A percentile compares a stretch with the other conserved stretches of the same genome.
phyloP scores from a whole-genome alignment of 2,113 vertebrate species.

The Cervus canadensis region DNA sequence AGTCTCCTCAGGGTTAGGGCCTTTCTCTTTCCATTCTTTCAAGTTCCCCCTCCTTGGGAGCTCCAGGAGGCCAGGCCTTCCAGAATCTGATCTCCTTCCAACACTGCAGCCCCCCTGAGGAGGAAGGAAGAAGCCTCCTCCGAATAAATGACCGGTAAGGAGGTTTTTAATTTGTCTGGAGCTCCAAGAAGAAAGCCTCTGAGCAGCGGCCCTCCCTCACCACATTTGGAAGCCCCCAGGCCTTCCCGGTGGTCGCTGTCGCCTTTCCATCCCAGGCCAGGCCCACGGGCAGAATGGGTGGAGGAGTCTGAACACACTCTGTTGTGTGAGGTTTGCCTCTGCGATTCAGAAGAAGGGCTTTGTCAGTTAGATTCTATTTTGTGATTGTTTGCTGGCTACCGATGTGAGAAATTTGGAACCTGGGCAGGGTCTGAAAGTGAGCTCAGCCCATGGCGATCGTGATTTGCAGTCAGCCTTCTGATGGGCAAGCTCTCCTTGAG shows the following conservation, averaged over 20 bases:
- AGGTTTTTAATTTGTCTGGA: conserved; percentile 67
- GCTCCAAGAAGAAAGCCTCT: conserved; percentile 5
- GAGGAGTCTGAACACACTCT: background rate
- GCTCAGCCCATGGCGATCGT: background rate
- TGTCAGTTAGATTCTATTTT: background rate
- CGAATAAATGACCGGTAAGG: conserved; percentile 46
- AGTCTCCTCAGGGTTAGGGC: conserved; percentile 38
- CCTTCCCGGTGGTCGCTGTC: background rate
- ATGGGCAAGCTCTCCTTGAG: conserved; percentile 36
- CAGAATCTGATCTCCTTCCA: background rate
- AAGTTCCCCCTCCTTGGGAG: background rate
- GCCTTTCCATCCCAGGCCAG: background rate
- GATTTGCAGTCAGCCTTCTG: background rate
- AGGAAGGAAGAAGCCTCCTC: conserved; percentile 56
- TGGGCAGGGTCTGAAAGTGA: background rate
- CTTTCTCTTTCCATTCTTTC: conserved; percentile 29
- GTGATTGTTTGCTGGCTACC: background rate
- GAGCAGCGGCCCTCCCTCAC: background rate
- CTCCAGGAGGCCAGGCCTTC: conserved; percentile 39
- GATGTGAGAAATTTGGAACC: background rate
- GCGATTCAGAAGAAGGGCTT: background rate
- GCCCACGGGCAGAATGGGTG: accelerated
- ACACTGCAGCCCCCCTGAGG: conserved; percentile 30
- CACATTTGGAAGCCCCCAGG: background rate
- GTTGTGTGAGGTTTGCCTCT: background rate